Conservation (phyloP, 1,140 invertebrate genomes). For the Lasaia peninsularis region DNA sequence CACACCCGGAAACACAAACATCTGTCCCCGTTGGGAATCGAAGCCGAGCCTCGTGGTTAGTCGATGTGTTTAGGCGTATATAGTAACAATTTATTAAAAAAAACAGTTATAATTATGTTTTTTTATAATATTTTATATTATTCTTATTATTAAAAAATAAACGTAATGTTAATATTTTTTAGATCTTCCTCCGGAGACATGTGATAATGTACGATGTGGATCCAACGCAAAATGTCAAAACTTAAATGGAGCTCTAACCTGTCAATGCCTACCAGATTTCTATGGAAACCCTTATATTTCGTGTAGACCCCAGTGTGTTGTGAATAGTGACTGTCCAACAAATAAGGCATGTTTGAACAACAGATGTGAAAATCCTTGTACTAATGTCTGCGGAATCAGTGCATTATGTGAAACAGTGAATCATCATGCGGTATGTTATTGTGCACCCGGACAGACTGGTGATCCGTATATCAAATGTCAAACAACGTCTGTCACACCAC, state of each 20-base stretch:
- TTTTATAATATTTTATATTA: too few species aligned
- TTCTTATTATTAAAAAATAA: slow-evolving; percentile 10
- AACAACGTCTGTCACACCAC: slow-evolving; percentile 59
- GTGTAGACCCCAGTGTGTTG: slow-evolving; percentile 87
- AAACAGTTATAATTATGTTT: too few species aligned
- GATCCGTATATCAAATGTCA: slow-evolving; percentile 89
- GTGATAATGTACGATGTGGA: slow-evolving; percentile 84
- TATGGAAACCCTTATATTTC: slow-evolving; percentile 86
- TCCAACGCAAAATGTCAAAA: slow-evolving; percentile 86
- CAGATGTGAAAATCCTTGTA: slow-evolving; percentile 88
- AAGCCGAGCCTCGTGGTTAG: too few species aligned
- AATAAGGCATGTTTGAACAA: slow-evolving; percentile 86
- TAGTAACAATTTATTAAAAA: too few species aligned
- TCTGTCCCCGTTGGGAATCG: too few species aligned
- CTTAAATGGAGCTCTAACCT: slow-evolving; percentile 76
- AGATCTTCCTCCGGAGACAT: slow-evolving; percentile 79
- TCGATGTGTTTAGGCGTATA: too few species aligned
- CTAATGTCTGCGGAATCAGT: slow-evolving; percentile 85
- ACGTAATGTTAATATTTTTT: slow-evolving; percentile 40
- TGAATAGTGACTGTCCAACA: slow-evolving; percentile 85
- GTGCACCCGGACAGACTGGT: slow-evolving; percentile 83
- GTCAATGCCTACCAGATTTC: slow-evolving; percentile 82
- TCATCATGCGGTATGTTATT: slow-evolving; percentile 88
- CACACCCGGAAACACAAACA: too few species aligned
- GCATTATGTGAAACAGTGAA: slow-evolving; percentile 87